Evolutionary conservation across 2,113 vertebrate species (phyloP).

Genomic region (Procavia capensis): DNA sequence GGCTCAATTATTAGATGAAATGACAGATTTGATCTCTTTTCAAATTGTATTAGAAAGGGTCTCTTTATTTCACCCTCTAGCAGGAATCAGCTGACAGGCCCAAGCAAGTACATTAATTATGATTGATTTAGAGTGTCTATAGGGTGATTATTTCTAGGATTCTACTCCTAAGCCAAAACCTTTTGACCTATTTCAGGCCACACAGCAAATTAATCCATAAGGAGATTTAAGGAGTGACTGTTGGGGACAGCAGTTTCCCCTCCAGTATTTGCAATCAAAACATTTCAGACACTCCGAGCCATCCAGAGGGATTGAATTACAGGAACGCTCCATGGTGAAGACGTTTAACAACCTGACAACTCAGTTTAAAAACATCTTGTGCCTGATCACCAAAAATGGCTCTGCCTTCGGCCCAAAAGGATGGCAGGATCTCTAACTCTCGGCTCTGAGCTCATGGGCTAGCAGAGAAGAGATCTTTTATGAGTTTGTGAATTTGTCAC

Average conservation of each 20-base stretch:
- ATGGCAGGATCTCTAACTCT: background rate
- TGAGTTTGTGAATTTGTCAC: slow-evolving; percentile 67
- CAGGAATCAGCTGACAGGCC: slow-evolving; percentile 91
- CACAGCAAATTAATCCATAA: slow-evolving; percentile 95
- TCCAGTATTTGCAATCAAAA: slow-evolving; percentile 89
- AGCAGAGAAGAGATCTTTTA: background rate
- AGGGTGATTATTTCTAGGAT: slow-evolving; percentile 97
- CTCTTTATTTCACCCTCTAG: slow-evolving; percentile 92
- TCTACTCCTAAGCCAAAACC: slow-evolving; percentile 93
- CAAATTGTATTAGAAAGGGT: slow-evolving; percentile 92
- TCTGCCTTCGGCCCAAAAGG: slow-evolving; percentile 49
- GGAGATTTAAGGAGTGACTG: slow-evolving; percentile 92
- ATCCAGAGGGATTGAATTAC: slow-evolving; percentile 87
- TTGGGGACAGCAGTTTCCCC: slow-evolving; percentile 80
- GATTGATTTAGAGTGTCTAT: slow-evolving; percentile 96
- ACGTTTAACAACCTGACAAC: slow-evolving; percentile 84
- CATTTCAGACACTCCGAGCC: slow-evolving; percentile 84
- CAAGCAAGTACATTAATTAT: slow-evolving; percentile 96
- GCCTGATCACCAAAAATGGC: slow-evolving; percentile 63
- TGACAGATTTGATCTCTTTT: slow-evolving; percentile 96
- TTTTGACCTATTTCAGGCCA: slow-evolving; percentile 95
- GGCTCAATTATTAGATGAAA: slow-evolving; percentile 95
- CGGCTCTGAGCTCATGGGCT: background rate
- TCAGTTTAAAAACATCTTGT: slow-evolving; percentile 76
- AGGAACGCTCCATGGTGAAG: slow-evolving; percentile 71